Percentiles rank a stretch among this genome's conserved stretches.
phyloP scores from a whole-genome alignment of 2,113 vertebrate species.

The Mus spicilegus region DNA sequence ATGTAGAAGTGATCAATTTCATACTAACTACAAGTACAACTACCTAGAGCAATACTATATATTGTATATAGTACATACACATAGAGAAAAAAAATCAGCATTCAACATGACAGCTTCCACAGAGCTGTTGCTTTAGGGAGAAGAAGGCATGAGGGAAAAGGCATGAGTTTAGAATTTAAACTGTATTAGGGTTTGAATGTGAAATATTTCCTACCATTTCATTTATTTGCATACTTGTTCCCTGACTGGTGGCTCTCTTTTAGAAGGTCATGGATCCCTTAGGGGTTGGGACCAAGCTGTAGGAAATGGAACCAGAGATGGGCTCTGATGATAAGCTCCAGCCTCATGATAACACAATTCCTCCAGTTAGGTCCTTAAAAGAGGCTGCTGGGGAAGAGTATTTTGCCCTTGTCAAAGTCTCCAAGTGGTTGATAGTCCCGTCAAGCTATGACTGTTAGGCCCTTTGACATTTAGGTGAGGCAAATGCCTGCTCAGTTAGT shows the following conservation, averaged over 20 bases:
- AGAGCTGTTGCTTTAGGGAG: not conserved
- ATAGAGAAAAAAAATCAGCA: not conserved
- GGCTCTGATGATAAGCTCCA: not conserved
- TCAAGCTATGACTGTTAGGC: not conserved
- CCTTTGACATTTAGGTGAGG: not conserved
- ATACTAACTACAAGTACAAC: not conserved
- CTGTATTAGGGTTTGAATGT: not conserved
- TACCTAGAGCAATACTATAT: not conserved
- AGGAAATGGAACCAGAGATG: not conserved
- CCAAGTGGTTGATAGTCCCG: not conserved
- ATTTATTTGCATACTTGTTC: not conserved
- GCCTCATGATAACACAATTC: not conserved
- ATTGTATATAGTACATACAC: not conserved
- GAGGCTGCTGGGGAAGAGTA: not conserved
- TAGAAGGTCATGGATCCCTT: not conserved
- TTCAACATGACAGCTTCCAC: not conserved
- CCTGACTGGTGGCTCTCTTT: not conserved
- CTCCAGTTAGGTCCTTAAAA: not conserved
- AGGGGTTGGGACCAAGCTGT: not conserved
- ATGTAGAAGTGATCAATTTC: not conserved
- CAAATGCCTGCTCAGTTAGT: not conserved
- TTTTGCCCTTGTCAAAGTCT: not conserved
- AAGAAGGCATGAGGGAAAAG: not conserved
- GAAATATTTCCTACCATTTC: not conserved
- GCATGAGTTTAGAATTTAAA: not conserved